Percentiles rank a stretch among this genome's conserved stretches.
Conservation (phyloP, 2,113 vertebrate genomes). For the Podarcis muralis region DNA sequence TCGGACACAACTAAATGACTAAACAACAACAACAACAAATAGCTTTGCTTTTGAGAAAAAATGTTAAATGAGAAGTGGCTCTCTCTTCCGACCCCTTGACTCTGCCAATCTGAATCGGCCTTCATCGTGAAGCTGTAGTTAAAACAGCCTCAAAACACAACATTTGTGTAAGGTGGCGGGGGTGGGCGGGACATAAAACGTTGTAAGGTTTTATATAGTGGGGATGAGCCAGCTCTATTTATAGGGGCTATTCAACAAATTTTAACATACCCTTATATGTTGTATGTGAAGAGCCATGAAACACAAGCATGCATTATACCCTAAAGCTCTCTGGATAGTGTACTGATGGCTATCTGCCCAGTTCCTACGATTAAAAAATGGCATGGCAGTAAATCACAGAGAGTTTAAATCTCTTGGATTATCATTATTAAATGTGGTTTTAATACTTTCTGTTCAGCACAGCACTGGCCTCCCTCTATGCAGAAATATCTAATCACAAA, state of each 20-base stretch:
- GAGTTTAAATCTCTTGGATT: constrained; percentile 24
- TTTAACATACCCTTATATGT: not conserved
- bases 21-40: too few species aligned
- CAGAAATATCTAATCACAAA: constrained; percentile 18
- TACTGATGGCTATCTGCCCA: not conserved
- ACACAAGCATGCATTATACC: constrained; percentile 9
- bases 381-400: constrained; percentile 16
- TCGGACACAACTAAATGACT: too few species aligned
- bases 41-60: not conserved
- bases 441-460: constrained; percentile 33
- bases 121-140: not conserved
- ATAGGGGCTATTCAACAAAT: not conserved
- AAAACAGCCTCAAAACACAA: not conserved
- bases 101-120: not conserved
- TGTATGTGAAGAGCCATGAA: not conserved
- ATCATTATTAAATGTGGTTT: constrained; percentile 29
- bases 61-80: not conserved
- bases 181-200: not conserved
- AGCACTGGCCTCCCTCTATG: not conserved
- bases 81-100: not conserved
- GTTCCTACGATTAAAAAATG: constrained; percentile 6
- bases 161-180: not conserved
- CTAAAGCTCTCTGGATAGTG: not conserved
- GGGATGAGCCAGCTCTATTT: not conserved
- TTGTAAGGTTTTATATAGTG: constrained; percentile 1